Evolutionary conservation across 2,888 invertebrate genomes (phyloP).

Genomic region (Dorcus hopei): DNA sequence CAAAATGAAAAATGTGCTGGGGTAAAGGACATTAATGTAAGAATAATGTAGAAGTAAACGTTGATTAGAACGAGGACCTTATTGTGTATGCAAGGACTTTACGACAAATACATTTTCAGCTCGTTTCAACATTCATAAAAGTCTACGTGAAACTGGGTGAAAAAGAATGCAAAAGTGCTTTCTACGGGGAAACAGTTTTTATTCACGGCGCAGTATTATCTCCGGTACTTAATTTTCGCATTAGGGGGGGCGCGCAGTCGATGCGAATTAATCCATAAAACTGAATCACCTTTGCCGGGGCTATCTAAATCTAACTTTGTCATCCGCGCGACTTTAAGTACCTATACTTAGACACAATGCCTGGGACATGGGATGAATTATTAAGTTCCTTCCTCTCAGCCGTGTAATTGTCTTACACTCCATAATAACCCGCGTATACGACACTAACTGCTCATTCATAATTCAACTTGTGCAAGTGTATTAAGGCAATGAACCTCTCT

Average conservation of each 20-base stretch:
- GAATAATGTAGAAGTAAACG: no score
- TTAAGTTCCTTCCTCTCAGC: conserved; percentile 47
- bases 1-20: no score
- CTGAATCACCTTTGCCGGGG: conserved; percentile 2
- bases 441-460: conserved; percentile 45
- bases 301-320: conserved; percentile 14
- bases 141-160: no score
- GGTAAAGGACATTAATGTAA: no score
- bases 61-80: no score
- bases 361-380: conserved; percentile 46
- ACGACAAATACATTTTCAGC: no score
- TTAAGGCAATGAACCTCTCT: conserved; percentile 35
- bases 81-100: no score
- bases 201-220: no score
- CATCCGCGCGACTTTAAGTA: conserved; percentile 36
- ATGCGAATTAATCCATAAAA: conserved; percentile 5
- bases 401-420: conserved; percentile 48
- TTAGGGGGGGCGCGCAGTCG: background rate
- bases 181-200: no score
- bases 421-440: conserved; percentile 42
- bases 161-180: no score
- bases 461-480: conserved; percentile 40
- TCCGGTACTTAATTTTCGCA: no score
- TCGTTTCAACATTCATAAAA: no score
- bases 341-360: conserved; percentile 45